Base-by-base conservation (phyloP, 2,113 vertebrate genomes). In the Nibea coibor region DNA sequence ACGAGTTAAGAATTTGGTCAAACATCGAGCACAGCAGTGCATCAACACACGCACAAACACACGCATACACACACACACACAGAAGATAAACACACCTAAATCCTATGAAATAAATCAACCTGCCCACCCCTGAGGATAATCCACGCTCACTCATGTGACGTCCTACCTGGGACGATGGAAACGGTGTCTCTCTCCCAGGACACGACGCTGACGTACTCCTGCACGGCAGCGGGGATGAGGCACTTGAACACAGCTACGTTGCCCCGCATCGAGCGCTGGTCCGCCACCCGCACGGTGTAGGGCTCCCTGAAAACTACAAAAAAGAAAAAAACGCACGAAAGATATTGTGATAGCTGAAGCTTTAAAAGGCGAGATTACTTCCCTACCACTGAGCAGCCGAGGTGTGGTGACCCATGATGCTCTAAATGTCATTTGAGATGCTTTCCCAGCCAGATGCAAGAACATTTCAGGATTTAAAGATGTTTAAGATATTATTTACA, bases 151-250 rank as follows among this genome's bases (percentile, higher is more conserved):
- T 68, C 31, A 22, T 47, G 39, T 59, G 42, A 22, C 14, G 53
- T 85, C 96, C 93, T 98, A 99, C 98, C 98, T 97, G 97, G 96
- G 93, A 95, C 90, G 92, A 99, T 99, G 93, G 98, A 97, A 77
- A 99, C 97, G 0, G 98, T 99, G 95, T 99, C 98, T 93, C 97
- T 98, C 92, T 99, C 98, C 98, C 98, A 99, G 94, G 98, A 99
- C 90, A 99, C 97, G 24, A 99, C 98, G 10, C 97, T 99, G 94
- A 99, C 97, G 0, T 99, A 98, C 95, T 99, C 98, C 96, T 99
- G 97, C 96, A 99, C 97, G 72, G 97, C 98, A 12, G 96, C 96
- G 68, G 97, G 98, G 94, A 99, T 98, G 97, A 99, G 98, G 98
- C 98, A 99, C 97, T 99, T 99, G 95, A 99, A 99, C 87, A 99